Base-by-base conservation (phyloP, 2,888 invertebrate species). In the Heliconius ethilla region DNA sequence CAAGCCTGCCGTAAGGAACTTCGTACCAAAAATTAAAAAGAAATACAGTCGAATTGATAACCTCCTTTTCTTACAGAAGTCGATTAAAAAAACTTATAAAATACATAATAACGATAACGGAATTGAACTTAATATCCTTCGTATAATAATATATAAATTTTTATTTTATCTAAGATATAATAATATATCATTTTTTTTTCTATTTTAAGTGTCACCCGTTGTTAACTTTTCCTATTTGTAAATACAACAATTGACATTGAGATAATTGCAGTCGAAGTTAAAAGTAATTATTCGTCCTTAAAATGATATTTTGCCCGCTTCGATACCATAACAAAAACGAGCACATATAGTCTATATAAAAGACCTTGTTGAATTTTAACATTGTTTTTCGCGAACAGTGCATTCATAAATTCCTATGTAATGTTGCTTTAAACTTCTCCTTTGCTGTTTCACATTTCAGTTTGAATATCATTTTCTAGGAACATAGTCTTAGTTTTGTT, bases 281-380 rank as follows among this genome's bases (percentile, higher is more conserved):
- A 74, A 37, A 45, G 15, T 63, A 15, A 33, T 13, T 73, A 69
- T n/a, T 40, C 18, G 51, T 51, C 51, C 51, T 18, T 51, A 18
- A 73, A 73, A 73, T 67, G 62, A 77, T 67, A 37, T 37, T 45
- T 22, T 25, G 45, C 9, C 37, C 10, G 25, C 25, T 22, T 15
- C 27, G 73, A 55, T 66, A 59, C 67, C 25, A 63, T 22, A 45
- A 70, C 27, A 33, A 45, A 55, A 70, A 69, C 25, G 59, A 37
- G 37, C 33, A 55, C 65, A 25, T 77, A 73, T 66, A 13, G 40
- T 22, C 10, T 27, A 29, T 0, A 66, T 59, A 69, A 37, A 37
- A 73, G 67, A 72, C 76, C 67, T 73, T 72, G 62, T 73, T 40
- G 72, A 40, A 77, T 73, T 67, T 67, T 66, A 40, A 74, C 25